Percentiles rank a stretch among this genome's conserved stretches.
phyloP scores from a whole-genome alignment of 2,113 vertebrate species.

The Otis tarda region DNA sequence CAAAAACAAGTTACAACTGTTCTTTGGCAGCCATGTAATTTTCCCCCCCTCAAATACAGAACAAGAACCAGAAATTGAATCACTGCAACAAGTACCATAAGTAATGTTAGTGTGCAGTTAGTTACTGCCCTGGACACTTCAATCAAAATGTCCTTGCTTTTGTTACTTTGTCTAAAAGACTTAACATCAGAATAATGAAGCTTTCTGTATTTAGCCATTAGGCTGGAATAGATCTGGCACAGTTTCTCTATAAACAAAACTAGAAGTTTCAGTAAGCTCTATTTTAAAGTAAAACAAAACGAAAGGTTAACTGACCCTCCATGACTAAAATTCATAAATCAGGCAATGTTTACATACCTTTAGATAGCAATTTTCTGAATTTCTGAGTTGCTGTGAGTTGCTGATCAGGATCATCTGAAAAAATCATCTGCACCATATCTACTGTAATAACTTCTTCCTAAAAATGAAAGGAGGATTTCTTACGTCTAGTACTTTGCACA shows the following conservation, averaged over 20 bases:
- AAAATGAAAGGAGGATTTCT: slow-evolving; percentile 28
- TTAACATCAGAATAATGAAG: background rate
- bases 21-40: background rate
- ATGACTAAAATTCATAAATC: background rate
- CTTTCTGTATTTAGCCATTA: slow-evolving; percentile 2
- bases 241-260: background rate
- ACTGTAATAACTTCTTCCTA: slow-evolving; percentile 90
- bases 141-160: background rate
- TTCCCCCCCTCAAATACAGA: background rate
- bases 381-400: slow-evolving; percentile 91
- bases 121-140: background rate
- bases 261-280: background rate
- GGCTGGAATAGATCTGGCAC: background rate
- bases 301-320: background rate
- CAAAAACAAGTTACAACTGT: background rate
- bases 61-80: background rate
- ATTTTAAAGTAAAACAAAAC: background rate
- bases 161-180: background rate
- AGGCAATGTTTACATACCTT: slow-evolving; percentile 73
- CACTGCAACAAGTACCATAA: background rate
- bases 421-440: slow-evolving; percentile 94
- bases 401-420: slow-evolving; percentile 88
- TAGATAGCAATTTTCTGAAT: slow-evolving; percentile 92
- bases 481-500: background rate
- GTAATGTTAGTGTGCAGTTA: background rate